Conservation (phyloP, 1,140 invertebrate genomes). For the Drosophila melanogaster region Release_6_plus_ISO1_MT NT_033777.3:29007001-29007500, state of each 20-base stretch:
- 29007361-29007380: slow-evolving; percentile 71
- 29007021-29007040: slow-evolving; percentile 62
- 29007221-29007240: slow-evolving; percentile 62
- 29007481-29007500: slow-evolving; percentile 19
- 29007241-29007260: slow-evolving; percentile 79
- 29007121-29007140: slow-evolving; percentile 34
- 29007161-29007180: slow-evolving; percentile 35
- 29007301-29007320: slow-evolving; percentile 83
- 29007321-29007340: slow-evolving; percentile 60
- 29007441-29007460: slow-evolving; percentile 74
- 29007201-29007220: slow-evolving; percentile 16
- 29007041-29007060: slow-evolving; percentile 74
- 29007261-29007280: slow-evolving; percentile 79
- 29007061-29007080: slow-evolving; percentile 66
- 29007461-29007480: slow-evolving; percentile 63
- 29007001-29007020: slow-evolving; percentile 42
- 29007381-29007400: slow-evolving; percentile 1
- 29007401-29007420: slow-evolving; percentile 36
- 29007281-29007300: slow-evolving; percentile 59
- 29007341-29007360: slow-evolving; percentile 67
- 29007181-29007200: slow-evolving; percentile 38
- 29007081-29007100: slow-evolving; percentile 23
- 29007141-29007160: slow-evolving; percentile 39
- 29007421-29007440: slow-evolving; percentile 66
- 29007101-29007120: slow-evolving; percentile 76